Conservation (phyloP, 2,113 vertebrate species). For the Orthonyx spaldingii region DNA sequence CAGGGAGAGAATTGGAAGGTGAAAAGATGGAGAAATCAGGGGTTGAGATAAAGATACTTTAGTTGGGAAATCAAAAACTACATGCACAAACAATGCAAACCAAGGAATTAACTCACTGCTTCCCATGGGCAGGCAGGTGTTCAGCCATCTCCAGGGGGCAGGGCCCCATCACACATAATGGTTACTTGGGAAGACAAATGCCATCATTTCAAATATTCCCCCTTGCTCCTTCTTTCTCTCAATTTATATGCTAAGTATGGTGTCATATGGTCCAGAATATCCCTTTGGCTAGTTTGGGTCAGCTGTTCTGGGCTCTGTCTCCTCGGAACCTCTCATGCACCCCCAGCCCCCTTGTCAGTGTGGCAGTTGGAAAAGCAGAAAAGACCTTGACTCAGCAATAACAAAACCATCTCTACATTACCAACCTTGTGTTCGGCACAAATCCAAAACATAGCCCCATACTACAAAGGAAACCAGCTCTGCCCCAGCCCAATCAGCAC, state of each 20-base stretch:
- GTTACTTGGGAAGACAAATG: not conserved
- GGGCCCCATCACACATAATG: not conserved
- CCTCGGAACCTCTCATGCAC: not conserved
- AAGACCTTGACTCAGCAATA: not conserved
- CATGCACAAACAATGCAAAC: not conserved
- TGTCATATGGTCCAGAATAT: not conserved
- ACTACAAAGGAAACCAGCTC: not conserved
- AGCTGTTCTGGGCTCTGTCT: fast-evolving
- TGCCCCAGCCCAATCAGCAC: not conserved
- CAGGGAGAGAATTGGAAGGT: not conserved
- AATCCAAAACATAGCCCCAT: not conserved
- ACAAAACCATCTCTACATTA: not conserved
- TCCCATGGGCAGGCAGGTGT: not conserved
- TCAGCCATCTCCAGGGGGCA: not conserved
- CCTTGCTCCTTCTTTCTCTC: not conserved
- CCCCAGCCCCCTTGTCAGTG: fast-evolving
- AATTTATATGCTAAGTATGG: not conserved
- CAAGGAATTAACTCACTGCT: not conserved
- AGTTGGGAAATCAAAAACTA: not conserved
- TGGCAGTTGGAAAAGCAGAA: not conserved
- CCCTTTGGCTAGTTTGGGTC: not conserved
- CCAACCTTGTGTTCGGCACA: not conserved
- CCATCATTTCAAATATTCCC: not conserved
- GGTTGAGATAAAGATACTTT: not conserved
- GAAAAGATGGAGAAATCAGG: not conserved